phyloP scores from a whole-genome alignment of 2,113 vertebrate species.

The Oryzias javanicus region DNA sequence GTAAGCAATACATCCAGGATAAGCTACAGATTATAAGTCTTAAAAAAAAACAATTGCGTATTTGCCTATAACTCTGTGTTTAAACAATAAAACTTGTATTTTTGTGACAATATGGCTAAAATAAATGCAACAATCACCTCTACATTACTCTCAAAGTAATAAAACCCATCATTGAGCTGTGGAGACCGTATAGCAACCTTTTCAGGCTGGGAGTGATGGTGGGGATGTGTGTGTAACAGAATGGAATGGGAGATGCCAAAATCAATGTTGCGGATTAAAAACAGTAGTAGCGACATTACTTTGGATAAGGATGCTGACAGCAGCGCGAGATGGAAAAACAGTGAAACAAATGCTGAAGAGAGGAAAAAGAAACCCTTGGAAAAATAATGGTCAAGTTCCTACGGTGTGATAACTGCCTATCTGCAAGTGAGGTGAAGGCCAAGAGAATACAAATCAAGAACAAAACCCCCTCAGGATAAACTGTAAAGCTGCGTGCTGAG shows the following conservation, averaged over 20 bases:
- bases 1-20: too few relatives aligned
- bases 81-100: too few relatives aligned
- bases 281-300: neutral
- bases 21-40: too few relatives aligned
- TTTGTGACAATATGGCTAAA: too few relatives aligned
- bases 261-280: neutral
- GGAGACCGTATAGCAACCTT: too few relatives aligned
- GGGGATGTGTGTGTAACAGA: neutral
- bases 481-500: constrained; percentile 11
- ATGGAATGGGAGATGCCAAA: neutral
- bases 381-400: constrained; percentile 10
- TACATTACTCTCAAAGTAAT: too few relatives aligned
- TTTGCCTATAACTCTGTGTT: too few relatives aligned
- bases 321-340: constrained; percentile 13
- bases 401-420: constrained; percentile 28
- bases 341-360: constrained; percentile 34
- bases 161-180: too few relatives aligned
- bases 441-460: constrained; percentile 30
- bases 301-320: neutral
- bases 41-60: too few relatives aligned
- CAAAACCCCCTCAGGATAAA: constrained; percentile 24
- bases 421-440: constrained; percentile 22
- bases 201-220: neutral
- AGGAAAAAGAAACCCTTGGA: constrained; percentile 18
- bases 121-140: too few relatives aligned